These are phyloP conservation scores for Thalassoma bifasciatum DNA, from an alignment of 2,113 vertebrate species.

Conservation along the genomic window DNA sequence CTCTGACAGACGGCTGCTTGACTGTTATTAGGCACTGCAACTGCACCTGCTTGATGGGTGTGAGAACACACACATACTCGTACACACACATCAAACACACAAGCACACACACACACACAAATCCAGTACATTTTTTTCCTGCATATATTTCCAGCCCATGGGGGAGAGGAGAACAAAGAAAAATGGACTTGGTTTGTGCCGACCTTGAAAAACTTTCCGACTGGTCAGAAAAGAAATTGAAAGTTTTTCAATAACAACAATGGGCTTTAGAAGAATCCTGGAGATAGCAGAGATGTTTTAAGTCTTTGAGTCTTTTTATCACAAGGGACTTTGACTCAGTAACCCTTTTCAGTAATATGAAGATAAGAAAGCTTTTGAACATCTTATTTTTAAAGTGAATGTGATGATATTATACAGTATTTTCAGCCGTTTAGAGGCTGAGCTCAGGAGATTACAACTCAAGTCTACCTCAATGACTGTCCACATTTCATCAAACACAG, in stretches of 20 bases:
- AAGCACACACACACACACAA: not conserved
- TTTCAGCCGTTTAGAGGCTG: not conserved
- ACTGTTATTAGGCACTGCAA: slow-evolving; percentile 40
- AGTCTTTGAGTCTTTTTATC: not conserved
- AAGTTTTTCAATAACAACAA: not conserved
- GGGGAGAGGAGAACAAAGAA: slow-evolving; percentile 19
- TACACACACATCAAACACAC: slow-evolving; percentile 17
- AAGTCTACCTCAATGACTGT: not conserved
- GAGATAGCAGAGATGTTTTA: slow-evolving; percentile 4
- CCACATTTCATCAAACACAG: too few relatives aligned
- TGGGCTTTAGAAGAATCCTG: not conserved
- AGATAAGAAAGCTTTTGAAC: not conserved
- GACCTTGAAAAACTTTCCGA: slow-evolving; percentile 8
- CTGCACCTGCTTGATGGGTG: slow-evolving; percentile 64
- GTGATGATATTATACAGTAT: not conserved
- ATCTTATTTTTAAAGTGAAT: not conserved
- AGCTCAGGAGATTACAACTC: not conserved
- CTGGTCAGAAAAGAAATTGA: not conserved
- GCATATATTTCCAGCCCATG: slow-evolving; percentile 4
- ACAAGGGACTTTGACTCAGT: not conserved
- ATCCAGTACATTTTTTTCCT: not conserved
- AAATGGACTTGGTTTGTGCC: not conserved
- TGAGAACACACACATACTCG: not conserved
- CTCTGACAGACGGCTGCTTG: slow-evolving; percentile 33
- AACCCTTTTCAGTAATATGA: not conserved